Evolutionary conservation across 2,113 vertebrate species (phyloP).

Genomic region (Myxocyprinus asiaticus): DNA sequence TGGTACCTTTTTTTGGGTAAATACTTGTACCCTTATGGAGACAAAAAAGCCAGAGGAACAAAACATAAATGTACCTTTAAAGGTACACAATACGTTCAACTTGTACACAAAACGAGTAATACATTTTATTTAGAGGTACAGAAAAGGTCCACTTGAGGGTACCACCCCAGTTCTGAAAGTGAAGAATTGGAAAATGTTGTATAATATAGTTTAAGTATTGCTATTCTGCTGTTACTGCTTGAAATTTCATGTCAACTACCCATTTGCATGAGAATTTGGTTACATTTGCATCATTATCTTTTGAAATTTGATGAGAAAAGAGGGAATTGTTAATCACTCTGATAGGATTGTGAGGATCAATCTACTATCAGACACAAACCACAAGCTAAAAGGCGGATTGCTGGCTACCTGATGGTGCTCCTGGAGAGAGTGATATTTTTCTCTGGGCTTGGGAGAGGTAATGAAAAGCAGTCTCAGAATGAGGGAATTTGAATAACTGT

Average conservation of each 20-base stretch:
- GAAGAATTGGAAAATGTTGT: too few relatives aligned
- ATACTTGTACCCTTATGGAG: too few relatives aligned
- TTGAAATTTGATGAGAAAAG: conserved; percentile 23
- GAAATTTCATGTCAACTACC: not conserved
- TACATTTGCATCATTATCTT: not conserved
- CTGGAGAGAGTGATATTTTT: conserved; percentile 55
- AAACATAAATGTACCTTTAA: too few relatives aligned
- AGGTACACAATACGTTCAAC: too few relatives aligned
- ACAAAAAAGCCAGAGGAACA: too few relatives aligned
- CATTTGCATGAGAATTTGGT: not conserved
- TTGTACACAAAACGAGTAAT: too few relatives aligned
- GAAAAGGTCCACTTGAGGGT: too few relatives aligned
- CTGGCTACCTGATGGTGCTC: conserved; percentile 43
- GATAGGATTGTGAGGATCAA: not conserved
- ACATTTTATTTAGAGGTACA: too few relatives aligned
- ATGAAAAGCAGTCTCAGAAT: conserved; percentile 67
- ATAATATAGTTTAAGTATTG: too few relatives aligned
- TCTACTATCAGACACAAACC: conserved; percentile 10
- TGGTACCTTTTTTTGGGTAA: too few relatives aligned
- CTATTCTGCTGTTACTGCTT: not conserved
- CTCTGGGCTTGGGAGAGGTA: conserved; percentile 49
- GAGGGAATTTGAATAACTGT: conserved; percentile 71
- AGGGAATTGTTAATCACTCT: conserved; percentile 22
- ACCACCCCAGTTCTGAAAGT: too few relatives aligned
- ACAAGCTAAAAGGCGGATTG: not conserved